Conservation (phyloP, 1,140 invertebrate genomes). For the Drosophila kanapiae region DNA sequence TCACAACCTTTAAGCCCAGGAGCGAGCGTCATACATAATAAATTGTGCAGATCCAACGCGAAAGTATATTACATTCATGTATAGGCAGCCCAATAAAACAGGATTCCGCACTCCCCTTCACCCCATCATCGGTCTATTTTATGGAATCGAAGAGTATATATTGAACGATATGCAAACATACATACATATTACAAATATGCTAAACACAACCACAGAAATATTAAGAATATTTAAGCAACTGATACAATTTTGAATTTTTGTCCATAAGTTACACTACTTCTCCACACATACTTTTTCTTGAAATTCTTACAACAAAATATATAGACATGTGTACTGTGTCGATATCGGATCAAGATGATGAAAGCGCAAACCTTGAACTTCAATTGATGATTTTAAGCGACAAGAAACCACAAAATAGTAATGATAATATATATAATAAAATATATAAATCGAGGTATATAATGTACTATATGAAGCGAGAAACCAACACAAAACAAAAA, state of each 20-base stretch:
- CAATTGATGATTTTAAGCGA: conserved; percentile 77
- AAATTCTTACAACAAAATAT: conserved; percentile 54
- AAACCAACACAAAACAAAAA: conserved; percentile 57
- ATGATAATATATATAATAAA: conserved; percentile 64
- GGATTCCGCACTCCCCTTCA: conserved; percentile 1
- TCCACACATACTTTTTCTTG: conserved; percentile 72
- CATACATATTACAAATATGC: conserved; percentile 65
- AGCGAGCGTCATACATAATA: conserved; percentile 57
- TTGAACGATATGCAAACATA: conserved; percentile 44
- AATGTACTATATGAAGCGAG: conserved; percentile 68
- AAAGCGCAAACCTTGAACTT: conserved; percentile 63
- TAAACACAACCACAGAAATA: conserved; percentile 60
- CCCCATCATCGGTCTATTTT: conserved; percentile 31
- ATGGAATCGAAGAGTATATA: conserved; percentile 44
- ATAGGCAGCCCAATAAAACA: conserved; percentile 44
- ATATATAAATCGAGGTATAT: conserved; percentile 67
- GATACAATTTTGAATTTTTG: conserved; percentile 71
- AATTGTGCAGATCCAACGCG: conserved; percentile 59
- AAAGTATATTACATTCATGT: conserved; percentile 58
- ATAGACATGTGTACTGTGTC: conserved; percentile 33
- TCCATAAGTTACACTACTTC: conserved; percentile 57
- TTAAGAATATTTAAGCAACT: conserved; percentile 59
- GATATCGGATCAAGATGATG: conserved; percentile 36
- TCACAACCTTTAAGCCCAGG: conserved; percentile 41
- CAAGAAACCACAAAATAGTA: conserved; percentile 53